phyloP scores from a whole-genome alignment of 2,797 vertebrate species.

The Amphiprion clarkii region DNA sequence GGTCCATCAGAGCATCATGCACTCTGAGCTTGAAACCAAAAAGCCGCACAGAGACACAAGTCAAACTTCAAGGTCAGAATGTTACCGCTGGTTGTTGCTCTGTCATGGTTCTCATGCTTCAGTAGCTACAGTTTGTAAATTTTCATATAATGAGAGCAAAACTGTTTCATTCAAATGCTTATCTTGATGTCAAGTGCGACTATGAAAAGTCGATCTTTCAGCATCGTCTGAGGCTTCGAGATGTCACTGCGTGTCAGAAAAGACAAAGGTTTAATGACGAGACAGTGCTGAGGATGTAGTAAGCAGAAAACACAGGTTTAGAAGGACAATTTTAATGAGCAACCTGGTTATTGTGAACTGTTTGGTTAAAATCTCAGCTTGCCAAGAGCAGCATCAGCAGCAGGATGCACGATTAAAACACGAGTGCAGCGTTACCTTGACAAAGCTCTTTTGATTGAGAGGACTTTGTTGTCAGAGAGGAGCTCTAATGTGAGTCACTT shows the following conservation, averaged over 20 bases:
- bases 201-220: neutral
- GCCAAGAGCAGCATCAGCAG: constrained; percentile 17
- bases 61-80: neutral
- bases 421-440: constrained; percentile 19
- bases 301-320: constrained; percentile 7
- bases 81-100: neutral
- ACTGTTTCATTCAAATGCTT: neutral
- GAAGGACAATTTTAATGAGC: constrained; percentile 26
- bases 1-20: too few relatives aligned
- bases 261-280: constrained; percentile 22
- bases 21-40: neutral
- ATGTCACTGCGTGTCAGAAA: constrained; percentile 16
- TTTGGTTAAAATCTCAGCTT: constrained; percentile 20
- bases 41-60: neutral
- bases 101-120: neutral
- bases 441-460: constrained; percentile 45
- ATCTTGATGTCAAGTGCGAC: constrained; percentile 1
- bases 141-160: neutral
- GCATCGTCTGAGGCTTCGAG: constrained; percentile 10
- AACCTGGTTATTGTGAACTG: constrained; percentile 20
- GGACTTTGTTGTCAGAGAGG: constrained; percentile 34
- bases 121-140: too few relatives aligned
- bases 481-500: constrained; percentile 33
- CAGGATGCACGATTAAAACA: constrained; percentile 20
- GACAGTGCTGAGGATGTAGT: neutral